Percentiles rank a stretch among this genome's conserved stretches.
These are phyloP conservation scores for Nibea albiflora DNA, from an alignment of 2,113 vertebrate genomes.

Conservation along the genomic window DNA sequence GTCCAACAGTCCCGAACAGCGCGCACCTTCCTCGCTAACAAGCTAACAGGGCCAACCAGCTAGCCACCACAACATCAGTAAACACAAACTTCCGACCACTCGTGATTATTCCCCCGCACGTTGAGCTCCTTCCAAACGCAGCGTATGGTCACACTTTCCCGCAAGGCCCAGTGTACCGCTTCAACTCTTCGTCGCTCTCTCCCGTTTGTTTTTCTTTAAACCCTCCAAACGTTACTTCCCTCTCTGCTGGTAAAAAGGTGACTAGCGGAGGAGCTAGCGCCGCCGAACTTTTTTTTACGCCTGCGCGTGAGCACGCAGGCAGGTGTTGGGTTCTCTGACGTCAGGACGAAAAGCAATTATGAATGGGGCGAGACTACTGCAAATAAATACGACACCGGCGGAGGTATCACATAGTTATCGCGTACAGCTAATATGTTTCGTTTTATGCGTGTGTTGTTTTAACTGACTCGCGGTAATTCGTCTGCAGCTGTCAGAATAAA, in stretches of 20 bases:
- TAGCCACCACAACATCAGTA: conserved; percentile 62
- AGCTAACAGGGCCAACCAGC: conserved; percentile 74
- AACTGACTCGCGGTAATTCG: neutral
- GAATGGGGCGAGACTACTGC: neutral
- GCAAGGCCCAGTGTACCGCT: neutral
- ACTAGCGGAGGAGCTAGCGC: conserved; percentile 63
- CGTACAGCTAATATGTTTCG: neutral
- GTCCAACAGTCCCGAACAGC: conserved; percentile 4
- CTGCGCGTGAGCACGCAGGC: conserved; percentile 53
- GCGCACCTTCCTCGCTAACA: conserved; percentile 63
- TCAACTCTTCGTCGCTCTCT: neutral
- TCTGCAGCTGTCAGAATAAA: neutral
- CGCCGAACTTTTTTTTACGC: conserved; percentile 68
- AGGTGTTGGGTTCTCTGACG: conserved; percentile 56
- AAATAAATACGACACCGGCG: neutral
- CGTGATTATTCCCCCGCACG: conserved; percentile 4
- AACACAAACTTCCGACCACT: conserved; percentile 68
- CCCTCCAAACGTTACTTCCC: conserved; percentile 33
- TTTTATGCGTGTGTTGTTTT: neutral
- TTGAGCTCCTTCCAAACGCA: neutral
- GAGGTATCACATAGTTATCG: neutral
- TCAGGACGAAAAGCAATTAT: conserved; percentile 10
- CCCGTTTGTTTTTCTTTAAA: conserved; percentile 38
- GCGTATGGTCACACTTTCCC: neutral
- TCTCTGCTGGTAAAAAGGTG: conserved; percentile 58